Evolutionary conservation across 1,140 invertebrate genomes (phyloP).

Genomic region (Ceratina calcarata): DNA sequence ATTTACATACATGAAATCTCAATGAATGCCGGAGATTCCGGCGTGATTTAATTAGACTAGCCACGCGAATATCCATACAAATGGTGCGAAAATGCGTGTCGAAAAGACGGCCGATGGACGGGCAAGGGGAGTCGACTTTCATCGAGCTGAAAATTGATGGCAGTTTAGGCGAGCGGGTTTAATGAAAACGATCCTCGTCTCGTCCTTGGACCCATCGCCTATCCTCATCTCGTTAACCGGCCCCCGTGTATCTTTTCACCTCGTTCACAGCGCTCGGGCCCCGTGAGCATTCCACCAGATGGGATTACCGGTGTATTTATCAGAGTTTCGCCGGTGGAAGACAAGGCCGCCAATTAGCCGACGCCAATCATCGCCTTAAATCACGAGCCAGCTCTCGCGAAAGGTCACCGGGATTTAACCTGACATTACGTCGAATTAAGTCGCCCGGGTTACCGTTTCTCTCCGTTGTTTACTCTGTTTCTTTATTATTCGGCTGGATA

Average conservation of each 20-base stretch:
- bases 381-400: conserved; percentile 34
- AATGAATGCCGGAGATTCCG: conserved; percentile 67
- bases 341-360: conserved; percentile 51
- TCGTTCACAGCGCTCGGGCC: background rate
- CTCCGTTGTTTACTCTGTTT: background rate
- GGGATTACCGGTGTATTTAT: conserved; percentile 44
- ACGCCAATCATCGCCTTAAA: conserved; percentile 52
- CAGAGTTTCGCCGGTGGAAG: conserved; percentile 33
- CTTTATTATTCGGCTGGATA: background rate
- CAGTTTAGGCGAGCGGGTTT: conserved; percentile 54
- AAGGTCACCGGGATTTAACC: conserved; percentile 40
- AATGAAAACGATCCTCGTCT: conserved; percentile 49
- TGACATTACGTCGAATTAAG: conserved; percentile 47
- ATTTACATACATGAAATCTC: conserved; percentile 72
- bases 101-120: background rate
- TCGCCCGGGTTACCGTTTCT: background rate
- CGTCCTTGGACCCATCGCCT: conserved; percentile 1
- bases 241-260: background rate
- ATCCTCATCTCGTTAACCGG: background rate
- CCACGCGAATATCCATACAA: conserved; percentile 65
- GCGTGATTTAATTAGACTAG: conserved; percentile 70
- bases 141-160: conserved; percentile 68
- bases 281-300: conserved; percentile 6
- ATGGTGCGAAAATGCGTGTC: conserved; percentile 69
- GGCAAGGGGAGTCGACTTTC: conserved; percentile 57